Percentiles rank a stretch among this genome's conserved stretches.
Conservation (phyloP, 2,113 vertebrate genomes). For the Paralichthys olivaceus region DNA sequence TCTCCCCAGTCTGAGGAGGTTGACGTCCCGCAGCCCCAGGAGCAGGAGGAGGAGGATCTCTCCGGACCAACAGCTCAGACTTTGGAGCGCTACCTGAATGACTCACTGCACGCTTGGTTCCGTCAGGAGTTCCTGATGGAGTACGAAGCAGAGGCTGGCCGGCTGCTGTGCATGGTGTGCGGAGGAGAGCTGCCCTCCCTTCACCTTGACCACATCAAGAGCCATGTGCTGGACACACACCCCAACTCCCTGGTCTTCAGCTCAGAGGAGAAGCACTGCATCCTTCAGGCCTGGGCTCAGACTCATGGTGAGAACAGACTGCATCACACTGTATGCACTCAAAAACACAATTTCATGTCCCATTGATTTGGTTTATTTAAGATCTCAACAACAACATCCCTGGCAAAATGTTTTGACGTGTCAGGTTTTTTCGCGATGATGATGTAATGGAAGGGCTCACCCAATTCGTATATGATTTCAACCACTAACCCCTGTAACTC, state of each 20-base stretch:
- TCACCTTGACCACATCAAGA: constrained; percentile 91
- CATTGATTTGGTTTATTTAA: too few species aligned
- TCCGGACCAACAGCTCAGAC: constrained; percentile 61
- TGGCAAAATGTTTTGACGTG: too few species aligned
- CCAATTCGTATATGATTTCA: too few species aligned
- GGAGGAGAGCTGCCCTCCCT: constrained; percentile 86
- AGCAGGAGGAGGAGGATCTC: constrained; percentile 48
- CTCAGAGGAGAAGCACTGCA: constrained; percentile 87
- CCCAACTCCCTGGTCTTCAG: constrained; percentile 89
- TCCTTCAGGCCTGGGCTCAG: constrained; percentile 90
- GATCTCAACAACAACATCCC: too few species aligned
- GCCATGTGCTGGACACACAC: constrained; percentile 89
- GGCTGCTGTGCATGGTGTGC: constrained; percentile 91
- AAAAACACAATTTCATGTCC: background rate
- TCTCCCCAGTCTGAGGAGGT: background rate
- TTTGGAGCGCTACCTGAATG: constrained; percentile 89
- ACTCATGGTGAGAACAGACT: constrained; percentile 71
- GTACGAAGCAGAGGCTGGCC: constrained; percentile 87
- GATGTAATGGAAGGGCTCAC: too few species aligned
- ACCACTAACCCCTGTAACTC: too few species aligned
- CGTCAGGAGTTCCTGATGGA: constrained; percentile 94
- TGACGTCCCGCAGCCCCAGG: constrained; percentile 13
- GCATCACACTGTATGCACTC: background rate
- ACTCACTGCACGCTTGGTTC: constrained; percentile 92
- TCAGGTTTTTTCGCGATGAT: too few species aligned